Base-by-base conservation (phyloP, 2,797 vertebrate genomes). In the Labeo calbasu region DNA sequence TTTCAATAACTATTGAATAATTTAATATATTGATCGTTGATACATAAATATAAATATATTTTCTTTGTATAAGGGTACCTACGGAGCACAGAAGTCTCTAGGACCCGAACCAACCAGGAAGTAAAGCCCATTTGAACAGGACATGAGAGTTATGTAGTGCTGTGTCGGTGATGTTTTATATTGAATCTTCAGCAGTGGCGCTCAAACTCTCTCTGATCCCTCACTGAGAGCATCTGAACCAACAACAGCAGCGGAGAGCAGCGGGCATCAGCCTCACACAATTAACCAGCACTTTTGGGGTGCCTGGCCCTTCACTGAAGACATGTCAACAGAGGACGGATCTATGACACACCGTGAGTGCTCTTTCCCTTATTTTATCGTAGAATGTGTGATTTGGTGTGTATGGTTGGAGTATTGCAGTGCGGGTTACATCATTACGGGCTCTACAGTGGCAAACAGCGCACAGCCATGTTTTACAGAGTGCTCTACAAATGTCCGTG, bases 311-410 rank as follows among this genome's bases (percentile, higher is more conserved):
- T 88, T 82, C 63, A 88, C 40, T 73, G 43, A 79, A 89, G 89
- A 89, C 85, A 95, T 95, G 94, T 90, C 89, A 91, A 90, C 89
- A 70, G 86, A 81, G 89, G 90, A 93, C 89, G 91, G 85, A 91
- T 92, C 92, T 77, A 2, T 87, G 71, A 87, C 87, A 91, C 84
- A 88, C 89, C 88, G 95, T 96, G 89, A 96, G 95, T 95, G 89
- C 86, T 76, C 78, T 51, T 50, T 57, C 10, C 43, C 19, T 51
- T 46, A 82, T 69, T 85, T 48, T 81, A 88, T 68, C 11, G 48
- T 50, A 6, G 65, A 23, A 85, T 72, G 69, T 10, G 70, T 88
- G 17, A 66, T 15, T 84, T 81, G 85, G 57, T 87, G 88, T 85
- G 87, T 15, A 25, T 63, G 79, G 19, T 83, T 23, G 53, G 65